Evolutionary conservation across 2,888 invertebrate species (phyloP).

Genomic region (Cylindroiulus punctatus): DNA sequence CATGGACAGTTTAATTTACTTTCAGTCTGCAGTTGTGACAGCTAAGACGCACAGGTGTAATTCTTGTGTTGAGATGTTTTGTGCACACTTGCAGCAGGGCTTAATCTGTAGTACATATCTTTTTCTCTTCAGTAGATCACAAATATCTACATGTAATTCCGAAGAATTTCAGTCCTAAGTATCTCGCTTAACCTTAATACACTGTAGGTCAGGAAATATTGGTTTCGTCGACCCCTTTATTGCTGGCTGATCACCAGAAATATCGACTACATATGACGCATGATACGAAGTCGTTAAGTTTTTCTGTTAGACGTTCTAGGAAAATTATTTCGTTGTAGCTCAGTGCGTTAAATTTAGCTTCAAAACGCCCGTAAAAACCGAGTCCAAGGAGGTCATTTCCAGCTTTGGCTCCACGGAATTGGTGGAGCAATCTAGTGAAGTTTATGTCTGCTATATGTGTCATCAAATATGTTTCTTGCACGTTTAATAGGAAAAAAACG

Average conservation of each 20-base stretch:
- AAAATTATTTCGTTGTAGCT: constrained; percentile 2
- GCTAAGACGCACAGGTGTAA: no score
- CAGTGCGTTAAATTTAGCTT: constrained; percentile 3
- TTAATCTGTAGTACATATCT: no score
- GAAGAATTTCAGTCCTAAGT: neutral
- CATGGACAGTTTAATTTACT: no score
- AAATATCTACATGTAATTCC: no score
- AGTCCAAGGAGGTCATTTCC: constrained; percentile 23
- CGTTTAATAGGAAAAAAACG: neutral
- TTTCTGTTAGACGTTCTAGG: neutral
- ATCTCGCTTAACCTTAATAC: neutral
- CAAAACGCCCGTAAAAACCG: neutral
- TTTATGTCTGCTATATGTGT: neutral
- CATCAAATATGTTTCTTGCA: neutral
- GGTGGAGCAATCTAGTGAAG: neutral
- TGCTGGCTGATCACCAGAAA: neutral
- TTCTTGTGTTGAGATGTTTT: no score
- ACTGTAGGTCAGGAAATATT: neutral
- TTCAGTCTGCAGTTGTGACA: no score
- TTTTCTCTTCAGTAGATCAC: no score
- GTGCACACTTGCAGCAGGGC: no score
- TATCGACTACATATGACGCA: constrained; percentile 1
- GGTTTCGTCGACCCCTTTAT: neutral
- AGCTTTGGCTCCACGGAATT: neutral
- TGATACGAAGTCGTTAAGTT: neutral